These are phyloP conservation scores for Thamnophis elegans DNA, from an alignment of 2,797 vertebrate species.

Conservation along the genomic window DNA sequence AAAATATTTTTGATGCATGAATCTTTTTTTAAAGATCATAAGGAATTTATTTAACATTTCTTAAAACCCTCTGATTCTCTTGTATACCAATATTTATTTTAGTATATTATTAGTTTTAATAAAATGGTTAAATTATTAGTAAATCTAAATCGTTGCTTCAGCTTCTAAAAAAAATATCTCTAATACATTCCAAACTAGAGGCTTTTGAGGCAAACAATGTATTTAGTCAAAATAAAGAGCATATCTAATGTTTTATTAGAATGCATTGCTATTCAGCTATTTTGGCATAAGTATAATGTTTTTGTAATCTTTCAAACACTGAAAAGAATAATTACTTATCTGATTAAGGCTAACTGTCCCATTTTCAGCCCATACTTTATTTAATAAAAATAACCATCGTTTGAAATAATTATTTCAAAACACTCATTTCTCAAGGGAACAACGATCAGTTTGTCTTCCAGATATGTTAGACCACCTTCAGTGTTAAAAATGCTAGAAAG, in stretches of 20 bases:
- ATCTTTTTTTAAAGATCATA: neutral
- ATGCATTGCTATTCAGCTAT: neutral
- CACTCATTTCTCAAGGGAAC: neutral
- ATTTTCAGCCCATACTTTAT: neutral
- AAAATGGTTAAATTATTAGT: neutral
- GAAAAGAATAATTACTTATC: neutral
- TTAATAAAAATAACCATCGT: neutral
- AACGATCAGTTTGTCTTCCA: neutral
- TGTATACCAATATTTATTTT: neutral
- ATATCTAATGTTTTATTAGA: neutral
- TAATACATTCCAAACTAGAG: neutral
- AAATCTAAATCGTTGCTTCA: neutral
- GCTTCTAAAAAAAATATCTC: neutral
- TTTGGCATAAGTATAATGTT: neutral
- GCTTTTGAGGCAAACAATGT: neutral
- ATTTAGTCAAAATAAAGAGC: neutral
- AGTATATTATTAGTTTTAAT: neutral
- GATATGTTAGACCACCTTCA: neutral
- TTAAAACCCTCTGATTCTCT: neutral
- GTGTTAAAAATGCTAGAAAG: neutral
- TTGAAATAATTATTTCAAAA: neutral
- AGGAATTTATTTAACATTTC: neutral
- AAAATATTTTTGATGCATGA: neutral
- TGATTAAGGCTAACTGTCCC: neutral
- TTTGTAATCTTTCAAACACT: neutral